phyloP scores from a whole-genome alignment of 2,113 vertebrate species.

The Gnathonemus longibarbis region DNA sequence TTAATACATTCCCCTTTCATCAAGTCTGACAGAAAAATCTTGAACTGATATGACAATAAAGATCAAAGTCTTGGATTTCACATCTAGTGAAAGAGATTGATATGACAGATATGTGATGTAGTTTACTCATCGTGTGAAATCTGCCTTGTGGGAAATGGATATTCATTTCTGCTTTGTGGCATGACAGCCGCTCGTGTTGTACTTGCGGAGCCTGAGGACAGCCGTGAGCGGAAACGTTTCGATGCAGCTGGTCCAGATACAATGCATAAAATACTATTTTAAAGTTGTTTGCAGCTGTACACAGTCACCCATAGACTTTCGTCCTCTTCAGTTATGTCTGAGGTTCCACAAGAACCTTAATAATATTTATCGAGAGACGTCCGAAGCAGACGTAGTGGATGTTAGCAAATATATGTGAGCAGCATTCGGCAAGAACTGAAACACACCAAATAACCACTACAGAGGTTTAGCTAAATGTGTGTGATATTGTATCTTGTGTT shows the following conservation, averaged over 20 bases:
- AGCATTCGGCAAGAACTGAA: neutral
- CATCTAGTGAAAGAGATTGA: neutral
- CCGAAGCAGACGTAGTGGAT: neutral
- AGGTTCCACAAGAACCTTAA: neutral
- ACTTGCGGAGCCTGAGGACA: neutral
- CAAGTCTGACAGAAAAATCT: neutral
- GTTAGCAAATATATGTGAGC: neutral
- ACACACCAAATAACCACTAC: neutral
- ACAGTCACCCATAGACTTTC: neutral
- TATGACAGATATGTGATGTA: neutral
- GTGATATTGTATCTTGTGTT: neutral
- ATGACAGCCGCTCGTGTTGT: neutral
- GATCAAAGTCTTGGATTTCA: neutral
- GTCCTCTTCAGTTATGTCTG: neutral
- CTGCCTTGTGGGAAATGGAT: neutral
- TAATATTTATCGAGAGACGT: neutral
- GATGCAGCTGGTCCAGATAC: neutral
- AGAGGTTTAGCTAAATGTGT: neutral
- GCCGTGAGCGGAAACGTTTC: neutral
- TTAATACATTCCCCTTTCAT: neutral
- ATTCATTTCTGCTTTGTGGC: neutral
- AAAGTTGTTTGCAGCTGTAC: neutral
- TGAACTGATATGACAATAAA: neutral
- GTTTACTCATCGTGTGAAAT: neutral
- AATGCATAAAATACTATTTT: neutral